Evolutionary conservation across 1,140 invertebrate genomes (phyloP), one percentile per base, ranked within the genome.

Genomic region (Lasaia peninsularis): DNA sequence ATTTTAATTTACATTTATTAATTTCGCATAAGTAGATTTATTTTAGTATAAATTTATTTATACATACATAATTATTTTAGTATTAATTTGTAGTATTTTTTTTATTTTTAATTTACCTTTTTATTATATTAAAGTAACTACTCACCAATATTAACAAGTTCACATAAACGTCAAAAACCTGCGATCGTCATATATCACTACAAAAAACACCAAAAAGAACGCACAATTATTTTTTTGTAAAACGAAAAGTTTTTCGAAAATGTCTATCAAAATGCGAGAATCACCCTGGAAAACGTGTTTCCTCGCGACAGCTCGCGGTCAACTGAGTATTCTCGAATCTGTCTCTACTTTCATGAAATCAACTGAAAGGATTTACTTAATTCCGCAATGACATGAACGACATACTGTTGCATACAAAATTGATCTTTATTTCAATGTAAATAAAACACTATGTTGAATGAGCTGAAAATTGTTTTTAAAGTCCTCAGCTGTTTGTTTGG

Each of bases 401-500:
- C 67, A 34, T 21, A 21, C n/a, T 0, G 0, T 4, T 9, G 3
- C 53, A 66, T 54, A 5, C 11, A 1, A 71, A 51, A 56, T 58
- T 61, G 2, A 58, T 62, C 52, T 59, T 52, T 71, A 71, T 32
- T 0, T 0, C 0, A 0, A 2, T 6, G 0, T 1, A 10, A 49
- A 35, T 51, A 49, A 10, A 54, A 34, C 52, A 49, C 9, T 52
- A 34, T 63, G 62, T 80, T n/a, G 35, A 0, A 4, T 49, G 9
- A 14, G 4, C 10, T 11, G 4, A 64, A 73, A 75, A 63, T 78
- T 87, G 82, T 87, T 87, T 84, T 86, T 77, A 80, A 84, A 86
- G 80, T 86, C 72, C 76, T 81, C 63, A 63, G 69, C 73, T 87
- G 79, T 87, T 87, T 87, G 82, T 87, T 87, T 87, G 84, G 84